phyloP scores from a whole-genome alignment of 2,113 vertebrate species.

The Eonycteris spelaea region DNA sequence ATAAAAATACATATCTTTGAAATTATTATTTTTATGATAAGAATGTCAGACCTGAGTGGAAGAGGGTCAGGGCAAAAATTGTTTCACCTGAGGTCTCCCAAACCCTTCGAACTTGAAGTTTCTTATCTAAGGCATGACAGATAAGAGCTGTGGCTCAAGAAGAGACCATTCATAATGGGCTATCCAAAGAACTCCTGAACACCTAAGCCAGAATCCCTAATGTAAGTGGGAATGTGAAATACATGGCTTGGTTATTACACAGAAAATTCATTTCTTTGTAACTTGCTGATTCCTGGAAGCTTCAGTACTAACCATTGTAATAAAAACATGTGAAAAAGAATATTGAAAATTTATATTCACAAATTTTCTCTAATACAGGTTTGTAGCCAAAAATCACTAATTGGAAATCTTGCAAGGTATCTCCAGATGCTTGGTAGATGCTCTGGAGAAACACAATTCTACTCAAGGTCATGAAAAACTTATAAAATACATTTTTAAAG shows the following conservation, averaged over 20 bases:
- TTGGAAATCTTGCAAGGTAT: background rate
- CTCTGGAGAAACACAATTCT: background rate
- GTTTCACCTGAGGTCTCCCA: background rate
- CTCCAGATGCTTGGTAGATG: background rate
- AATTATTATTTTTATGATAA: background rate
- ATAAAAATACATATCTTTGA: background rate
- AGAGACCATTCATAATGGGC: fast-evolving
- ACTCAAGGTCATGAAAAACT: background rate
- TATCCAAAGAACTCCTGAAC: background rate
- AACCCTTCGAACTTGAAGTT: background rate
- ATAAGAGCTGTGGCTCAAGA: background rate
- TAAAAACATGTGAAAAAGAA: background rate
- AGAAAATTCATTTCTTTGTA: background rate
- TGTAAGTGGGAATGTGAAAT: background rate
- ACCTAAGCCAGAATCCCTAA: background rate
- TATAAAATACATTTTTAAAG: background rate
- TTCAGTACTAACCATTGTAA: background rate
- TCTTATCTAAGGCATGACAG: background rate
- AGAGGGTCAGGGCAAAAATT: background rate
- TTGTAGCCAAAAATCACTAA: background rate
- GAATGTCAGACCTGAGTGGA: background rate
- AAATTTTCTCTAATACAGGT: background rate
- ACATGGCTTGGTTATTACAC: fast-evolving
- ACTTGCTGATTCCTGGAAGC: background rate
- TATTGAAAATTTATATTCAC: background rate